These are phyloP conservation scores for Epizoanthus rinbou DNA, from an alignment of 92 coral and sea anemone genomes.

Conservation along the genomic window DNA sequence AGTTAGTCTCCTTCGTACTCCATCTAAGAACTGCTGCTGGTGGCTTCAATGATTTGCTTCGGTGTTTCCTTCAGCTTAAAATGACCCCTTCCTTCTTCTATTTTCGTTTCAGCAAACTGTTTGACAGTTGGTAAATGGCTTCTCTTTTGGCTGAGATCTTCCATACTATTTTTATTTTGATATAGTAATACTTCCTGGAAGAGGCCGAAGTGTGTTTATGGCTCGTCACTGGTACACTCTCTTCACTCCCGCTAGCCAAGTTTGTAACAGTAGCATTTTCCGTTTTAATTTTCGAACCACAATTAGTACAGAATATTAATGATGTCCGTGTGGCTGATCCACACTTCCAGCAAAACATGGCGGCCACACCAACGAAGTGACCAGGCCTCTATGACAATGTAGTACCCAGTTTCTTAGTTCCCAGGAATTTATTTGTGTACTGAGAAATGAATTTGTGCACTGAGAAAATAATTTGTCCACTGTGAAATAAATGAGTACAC, in stretches of 20 bases:
- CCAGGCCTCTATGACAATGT: too few relatives aligned
- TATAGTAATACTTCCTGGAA: too few relatives aligned
- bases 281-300: slow-evolving; percentile 36
- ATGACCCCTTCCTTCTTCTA: slow-evolving; percentile 49
- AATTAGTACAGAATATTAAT: slow-evolving; percentile 37
- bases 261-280: slow-evolving; percentile 29
- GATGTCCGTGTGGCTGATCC: slow-evolving; percentile 10
- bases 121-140: slow-evolving; percentile 48
- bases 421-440: too few relatives aligned
- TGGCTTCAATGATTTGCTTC: slow-evolving; percentile 43
- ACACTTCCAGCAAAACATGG: slow-evolving; percentile 33
- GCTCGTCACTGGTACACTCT: slow-evolving; percentile 39
- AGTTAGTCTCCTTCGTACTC: slow-evolving; percentile 45
- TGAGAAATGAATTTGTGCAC: too few relatives aligned
- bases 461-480: too few relatives aligned
- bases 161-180: too few relatives aligned
- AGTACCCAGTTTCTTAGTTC: too few relatives aligned
- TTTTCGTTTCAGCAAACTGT: slow-evolving; percentile 51
- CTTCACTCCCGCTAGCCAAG: slow-evolving; percentile 1
- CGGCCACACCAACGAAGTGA: too few relatives aligned
- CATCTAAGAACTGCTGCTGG: slow-evolving; percentile 54
- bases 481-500: too few relatives aligned
- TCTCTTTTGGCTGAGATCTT: too few relatives aligned
- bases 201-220: slow-evolving; percentile 35
- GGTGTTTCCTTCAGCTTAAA: slow-evolving; percentile 45